phyloP scores from a whole-genome alignment of 2,797 vertebrate genomes.

The Cirrhinus mrigala region DNA sequence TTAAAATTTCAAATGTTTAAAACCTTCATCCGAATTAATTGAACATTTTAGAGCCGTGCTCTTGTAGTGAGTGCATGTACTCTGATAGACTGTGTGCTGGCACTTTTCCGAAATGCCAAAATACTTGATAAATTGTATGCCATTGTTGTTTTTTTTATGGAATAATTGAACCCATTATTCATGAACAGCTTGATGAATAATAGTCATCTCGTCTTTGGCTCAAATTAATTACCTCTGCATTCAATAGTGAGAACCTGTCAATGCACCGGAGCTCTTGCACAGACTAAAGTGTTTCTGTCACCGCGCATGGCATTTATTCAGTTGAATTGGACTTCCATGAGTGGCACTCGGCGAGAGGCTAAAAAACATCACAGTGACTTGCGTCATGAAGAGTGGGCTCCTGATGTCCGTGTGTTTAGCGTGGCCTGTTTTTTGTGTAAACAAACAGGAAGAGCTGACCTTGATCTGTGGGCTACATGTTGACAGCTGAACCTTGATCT shows the following conservation, averaged over 20 bases:
- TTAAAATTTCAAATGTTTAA: not conserved
- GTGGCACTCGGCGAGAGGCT: constrained; percentile 44
- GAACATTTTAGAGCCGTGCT: not conserved
- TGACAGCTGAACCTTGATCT: constrained; percentile 46
- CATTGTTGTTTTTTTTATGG: not conserved
- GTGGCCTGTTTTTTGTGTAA: constrained; percentile 70
- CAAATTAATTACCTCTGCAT: constrained; percentile 5
- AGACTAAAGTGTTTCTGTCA: constrained; percentile 46
- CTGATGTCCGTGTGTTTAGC: constrained; percentile 71
- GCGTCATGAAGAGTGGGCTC: constrained; percentile 65
- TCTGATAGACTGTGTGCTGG: not conserved
- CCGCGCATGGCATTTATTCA: constrained; percentile 61
- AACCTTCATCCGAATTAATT: not conserved
- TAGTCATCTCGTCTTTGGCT: not conserved
- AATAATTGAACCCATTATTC: constrained; percentile 30
- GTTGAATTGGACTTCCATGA: constrained; percentile 55
- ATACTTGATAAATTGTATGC: constrained; percentile 21
- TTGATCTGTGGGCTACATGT: constrained; percentile 35
- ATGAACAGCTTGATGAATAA: constrained; percentile 19
- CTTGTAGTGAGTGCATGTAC: not conserved
- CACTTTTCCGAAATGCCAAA: constrained; percentile 14
- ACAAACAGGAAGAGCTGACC: constrained; percentile 69
- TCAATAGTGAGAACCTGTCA: not conserved
- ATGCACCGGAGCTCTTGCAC: constrained; percentile 31
- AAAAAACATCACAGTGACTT: constrained; percentile 67